Evolutionary conservation across 2,888 invertebrate species (phyloP).

Genomic region (Exocentrus adspersus): DNA sequence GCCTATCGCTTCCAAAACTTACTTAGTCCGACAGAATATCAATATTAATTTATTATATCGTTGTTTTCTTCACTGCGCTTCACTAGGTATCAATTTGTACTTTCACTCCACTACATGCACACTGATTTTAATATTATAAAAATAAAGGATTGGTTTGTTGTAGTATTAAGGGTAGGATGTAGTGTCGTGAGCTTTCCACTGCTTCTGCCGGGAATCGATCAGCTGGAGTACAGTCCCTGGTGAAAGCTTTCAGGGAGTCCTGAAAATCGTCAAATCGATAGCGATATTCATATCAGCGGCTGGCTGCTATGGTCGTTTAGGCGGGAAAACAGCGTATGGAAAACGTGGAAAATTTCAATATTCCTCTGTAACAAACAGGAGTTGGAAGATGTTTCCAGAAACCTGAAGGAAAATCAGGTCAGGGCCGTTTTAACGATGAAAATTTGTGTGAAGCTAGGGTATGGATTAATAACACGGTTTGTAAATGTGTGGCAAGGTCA

Average conservation of each 20-base stretch:
- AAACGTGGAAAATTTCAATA: not conserved
- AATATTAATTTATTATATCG: not conserved
- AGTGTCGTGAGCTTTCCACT: conserved; percentile 46
- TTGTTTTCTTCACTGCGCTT: not conserved
- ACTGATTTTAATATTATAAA: conserved; percentile 8
- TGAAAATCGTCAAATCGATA: conserved; percentile 46
- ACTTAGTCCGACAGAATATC: no score
- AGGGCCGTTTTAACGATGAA: no score
- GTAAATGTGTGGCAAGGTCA: not conserved
- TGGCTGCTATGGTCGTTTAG: conserved; percentile 25
- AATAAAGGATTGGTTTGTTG: conserved; percentile 23
- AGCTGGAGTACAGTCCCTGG: conserved; percentile 58
- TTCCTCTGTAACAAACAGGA: no score
- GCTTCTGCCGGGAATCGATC: conserved; percentile 57
- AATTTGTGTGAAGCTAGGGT: no score
- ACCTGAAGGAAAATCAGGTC: no score
- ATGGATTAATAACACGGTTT: not conserved
- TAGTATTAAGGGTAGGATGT: conserved; percentile 34
- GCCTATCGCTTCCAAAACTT: not conserved
- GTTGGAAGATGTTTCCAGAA: no score
- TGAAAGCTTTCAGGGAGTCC: conserved; percentile 37
- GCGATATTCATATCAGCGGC: conserved; percentile 39
- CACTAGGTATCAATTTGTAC: not conserved
- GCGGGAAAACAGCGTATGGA: conserved; percentile 30
- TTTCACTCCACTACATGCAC: not conserved